phyloP scores from a whole-genome alignment of 1,140 invertebrate genomes.

The Cepaea nemoralis region DNA sequence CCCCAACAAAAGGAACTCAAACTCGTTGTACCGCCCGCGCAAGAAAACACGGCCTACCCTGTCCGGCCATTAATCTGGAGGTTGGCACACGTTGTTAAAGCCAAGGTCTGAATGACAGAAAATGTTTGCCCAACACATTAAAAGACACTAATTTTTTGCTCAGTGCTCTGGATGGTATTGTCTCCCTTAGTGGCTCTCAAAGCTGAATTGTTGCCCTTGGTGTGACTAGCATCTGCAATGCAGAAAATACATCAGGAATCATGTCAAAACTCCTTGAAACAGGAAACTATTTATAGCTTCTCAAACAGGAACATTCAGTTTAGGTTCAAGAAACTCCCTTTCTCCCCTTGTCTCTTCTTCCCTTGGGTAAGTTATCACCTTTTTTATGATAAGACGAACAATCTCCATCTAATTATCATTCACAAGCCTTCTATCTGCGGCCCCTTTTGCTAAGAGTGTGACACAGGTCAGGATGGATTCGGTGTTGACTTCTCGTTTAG shows the following conservation, averaged over 20 bases:
- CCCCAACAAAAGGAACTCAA: not conserved
- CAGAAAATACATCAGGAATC: not conserved
- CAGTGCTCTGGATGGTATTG: not conserved
- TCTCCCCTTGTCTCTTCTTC: too few relatives aligned
- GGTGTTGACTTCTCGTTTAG: too few relatives aligned
- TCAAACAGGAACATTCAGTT: too few relatives aligned
- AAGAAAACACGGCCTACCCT: not conserved
- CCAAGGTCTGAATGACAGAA: not conserved
- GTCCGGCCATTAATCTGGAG: not conserved
- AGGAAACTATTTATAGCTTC: not conserved
- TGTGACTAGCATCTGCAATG: slow-evolving; percentile 10
- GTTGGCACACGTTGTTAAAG: not conserved
- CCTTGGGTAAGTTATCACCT: too few relatives aligned
- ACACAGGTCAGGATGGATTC: too few relatives aligned
- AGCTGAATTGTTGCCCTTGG: not conserved
- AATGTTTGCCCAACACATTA: slow-evolving; percentile 10
- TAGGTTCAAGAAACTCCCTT: not conserved
- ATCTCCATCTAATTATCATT: too few relatives aligned
- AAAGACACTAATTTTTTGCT: not conserved
- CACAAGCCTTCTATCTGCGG: too few relatives aligned
- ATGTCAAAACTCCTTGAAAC: not conserved
- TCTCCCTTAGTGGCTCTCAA: not conserved
- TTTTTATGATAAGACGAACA: too few relatives aligned
- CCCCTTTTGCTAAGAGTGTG: too few relatives aligned
- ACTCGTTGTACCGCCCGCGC: not conserved